Percentiles rank a stretch among this genome's conserved stretches.
phyloP scores from a whole-genome alignment of 2,113 vertebrate genomes.

The Ptilonorhynchus violaceus region DNA sequence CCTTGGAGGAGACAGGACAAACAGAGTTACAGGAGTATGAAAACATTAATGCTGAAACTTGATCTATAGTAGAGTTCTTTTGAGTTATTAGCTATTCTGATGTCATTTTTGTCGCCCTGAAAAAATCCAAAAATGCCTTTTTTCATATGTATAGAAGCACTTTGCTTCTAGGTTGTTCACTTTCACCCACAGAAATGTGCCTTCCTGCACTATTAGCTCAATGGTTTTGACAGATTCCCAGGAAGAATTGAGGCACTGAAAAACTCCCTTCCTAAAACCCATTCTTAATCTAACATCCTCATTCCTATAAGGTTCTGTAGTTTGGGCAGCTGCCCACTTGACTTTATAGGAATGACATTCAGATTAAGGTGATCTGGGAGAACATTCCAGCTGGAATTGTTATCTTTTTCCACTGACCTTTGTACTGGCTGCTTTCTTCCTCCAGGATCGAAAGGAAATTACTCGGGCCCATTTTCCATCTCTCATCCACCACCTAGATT shows the following conservation, averaged over 20 bases:
- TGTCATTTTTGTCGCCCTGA: neutral
- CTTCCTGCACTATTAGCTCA: neutral
- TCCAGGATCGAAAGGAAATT: constrained; percentile 81
- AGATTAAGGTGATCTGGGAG: neutral
- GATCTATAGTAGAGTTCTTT: neutral
- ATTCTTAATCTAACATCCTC: neutral
- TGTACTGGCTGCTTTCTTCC: constrained; percentile 72
- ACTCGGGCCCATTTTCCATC: constrained; percentile 85
- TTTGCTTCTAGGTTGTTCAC: neutral
- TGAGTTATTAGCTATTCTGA: neutral
- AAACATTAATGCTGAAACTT: neutral
- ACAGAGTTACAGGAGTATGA: neutral
- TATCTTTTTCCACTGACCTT: constrained; percentile 71
- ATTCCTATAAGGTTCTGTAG: neutral
- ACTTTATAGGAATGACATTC: neutral
- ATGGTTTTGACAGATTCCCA: neutral
- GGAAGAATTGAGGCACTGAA: neutral
- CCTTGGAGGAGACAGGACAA: neutral
- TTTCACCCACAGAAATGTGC: neutral
- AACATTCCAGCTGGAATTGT: neutral
- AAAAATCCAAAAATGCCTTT: neutral
- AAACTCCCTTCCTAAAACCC: neutral
- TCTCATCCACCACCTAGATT: constrained; percentile 74
- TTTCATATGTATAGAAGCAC: neutral
- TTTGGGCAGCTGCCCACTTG: neutral